Base-by-base conservation (phyloP, 2,888 invertebrate genomes). In the Synergus japonicus region DNA sequence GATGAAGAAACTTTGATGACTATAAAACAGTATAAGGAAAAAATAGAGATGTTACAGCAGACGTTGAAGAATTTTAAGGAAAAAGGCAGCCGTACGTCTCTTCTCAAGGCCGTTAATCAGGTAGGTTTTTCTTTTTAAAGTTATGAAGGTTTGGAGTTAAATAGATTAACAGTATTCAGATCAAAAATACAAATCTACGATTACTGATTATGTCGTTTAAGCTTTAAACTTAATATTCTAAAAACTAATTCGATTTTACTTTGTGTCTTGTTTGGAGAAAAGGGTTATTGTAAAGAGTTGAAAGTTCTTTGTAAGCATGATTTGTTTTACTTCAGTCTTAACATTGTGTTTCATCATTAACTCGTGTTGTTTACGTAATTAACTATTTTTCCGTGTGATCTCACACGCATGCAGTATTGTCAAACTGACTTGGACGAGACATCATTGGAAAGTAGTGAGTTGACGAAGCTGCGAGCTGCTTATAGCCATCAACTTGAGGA, bases 401-500 rank as follows among this genome's bases (percentile, higher is more conserved):
- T 84, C 81, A 69, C 64, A 67, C 69, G 84, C 84, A 83, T 85
- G 85, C 44, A 92, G 92, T 89, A 87, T 89, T 91, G 91, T 88
- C 92, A 92, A 87, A 92, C 92, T 83, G 92, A 92, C 84, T 89
- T 88, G 88, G 89, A 88, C 84, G 86, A 86, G 78, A 85, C 83
- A 81, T 86, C 88, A 80, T 84, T 87, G 86, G 90, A 89, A 85
- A 88, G 86, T 83, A 87, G 86, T 85, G 90, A 91, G 85, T 86
- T 92, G 83, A 88, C 88, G 60, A 88, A 91, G 82, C 85, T 91
- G 66, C 89, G 89, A 83, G 89, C 87, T 60, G 89, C 88, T 83
- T 92, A 90, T 88, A 88, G 88, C 83, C 88, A 87, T 73, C 91
- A 89, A 80, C 92, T 95, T 83, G 93, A 94, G 87, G 94, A 95